These are phyloP conservation scores for Amiota minor DNA, from an alignment of 2,888 invertebrate genomes.

Conservation along the genomic window DNA sequence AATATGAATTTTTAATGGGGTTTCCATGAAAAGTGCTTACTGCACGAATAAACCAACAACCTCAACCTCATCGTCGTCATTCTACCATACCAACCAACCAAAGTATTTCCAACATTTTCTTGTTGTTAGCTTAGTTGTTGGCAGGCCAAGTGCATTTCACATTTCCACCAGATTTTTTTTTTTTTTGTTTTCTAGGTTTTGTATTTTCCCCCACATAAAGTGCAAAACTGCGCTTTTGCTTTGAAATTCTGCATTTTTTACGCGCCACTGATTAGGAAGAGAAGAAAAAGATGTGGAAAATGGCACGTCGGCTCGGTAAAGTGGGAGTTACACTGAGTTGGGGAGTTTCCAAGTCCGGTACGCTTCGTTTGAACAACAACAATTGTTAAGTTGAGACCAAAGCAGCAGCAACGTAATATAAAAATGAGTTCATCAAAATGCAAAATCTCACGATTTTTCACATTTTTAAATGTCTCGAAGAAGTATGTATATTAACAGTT, in stretches of 20 bases:
- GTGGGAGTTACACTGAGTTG: slow-evolving; percentile 18
- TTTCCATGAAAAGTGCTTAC: slow-evolving; percentile 43
- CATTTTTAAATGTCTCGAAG: slow-evolving; percentile 8
- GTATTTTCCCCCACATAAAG: slow-evolving; percentile 6
- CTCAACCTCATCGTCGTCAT: neutral
- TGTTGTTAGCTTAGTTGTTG: neutral
- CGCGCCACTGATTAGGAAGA: slow-evolving; percentile 15
- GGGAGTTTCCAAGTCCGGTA: neutral
- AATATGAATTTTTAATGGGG: slow-evolving; percentile 35
- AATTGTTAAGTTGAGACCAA: slow-evolving; percentile 3
- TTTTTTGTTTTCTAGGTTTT: slow-evolving; percentile 6
- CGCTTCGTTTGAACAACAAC: neutral
- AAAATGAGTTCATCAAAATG: slow-evolving; percentile 68
- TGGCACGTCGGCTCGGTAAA: slow-evolving; percentile 5
- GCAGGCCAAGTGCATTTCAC: too few species aligned
- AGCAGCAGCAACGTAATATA: slow-evolving; percentile 29
- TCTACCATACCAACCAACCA: neutral
- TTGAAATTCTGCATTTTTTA: slow-evolving; percentile 21
- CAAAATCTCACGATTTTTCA: slow-evolving; percentile 69
- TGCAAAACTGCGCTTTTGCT: slow-evolving; percentile 17
- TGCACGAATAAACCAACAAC: too few species aligned
- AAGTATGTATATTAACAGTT: too few species aligned
- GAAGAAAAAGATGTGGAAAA: neutral
- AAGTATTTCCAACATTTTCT: too few species aligned
- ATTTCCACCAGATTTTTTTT: slow-evolving; percentile 5